Base-by-base conservation (phyloP, 2,888 invertebrate species). In the Chrysolina americana region DNA sequence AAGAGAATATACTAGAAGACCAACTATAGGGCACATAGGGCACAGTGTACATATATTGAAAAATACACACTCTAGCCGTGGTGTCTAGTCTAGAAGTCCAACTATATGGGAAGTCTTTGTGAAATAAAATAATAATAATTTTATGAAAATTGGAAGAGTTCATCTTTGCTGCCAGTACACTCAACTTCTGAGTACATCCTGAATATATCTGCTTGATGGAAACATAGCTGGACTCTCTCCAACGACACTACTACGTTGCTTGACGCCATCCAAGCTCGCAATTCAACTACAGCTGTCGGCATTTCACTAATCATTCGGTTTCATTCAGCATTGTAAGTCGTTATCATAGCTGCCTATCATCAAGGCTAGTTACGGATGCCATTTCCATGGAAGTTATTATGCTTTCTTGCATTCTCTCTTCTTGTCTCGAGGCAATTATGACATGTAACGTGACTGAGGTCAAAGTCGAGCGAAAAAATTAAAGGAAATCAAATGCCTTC, bases 231-330 rank as follows among this genome's bases (percentile, higher is more conserved):
- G 8, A 36, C 36, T 36, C 4, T 4, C 11, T 11, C 10, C 21
- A 9, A 53, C 10, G 15, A 21, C 15, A 15, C 17, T 53, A 21
- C 53, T 21, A 21, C 19, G 9, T 21, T 53, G 53, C 21, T 19
- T 53, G 59, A 59, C 59, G 15, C 59, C 59, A 59, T 59, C n/a
- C 59, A 28, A 13, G 15, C 8, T 28, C 28, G 59, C 28, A 28
- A 28, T 15, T 23, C n/a, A 28, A n/a, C 59, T 9, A 23, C 59
- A 59, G 59, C 28, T 59, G 28, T 59, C 28, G 28, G 28, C 59
- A 59, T 59, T 59, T 59, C 59, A 59, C 59, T 28, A 59, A 59
- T 59, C 28, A 59, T 28, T 36, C 36, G 59, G 59, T 59, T 59
- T 59, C 59, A 59, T 59, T 59, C 59, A 59, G 15, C 5, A n/a